Percentiles rank a stretch among this genome's conserved stretches.
Conservation (phyloP, 2,888 invertebrate species). For the Drosophila antonietae region DNA sequence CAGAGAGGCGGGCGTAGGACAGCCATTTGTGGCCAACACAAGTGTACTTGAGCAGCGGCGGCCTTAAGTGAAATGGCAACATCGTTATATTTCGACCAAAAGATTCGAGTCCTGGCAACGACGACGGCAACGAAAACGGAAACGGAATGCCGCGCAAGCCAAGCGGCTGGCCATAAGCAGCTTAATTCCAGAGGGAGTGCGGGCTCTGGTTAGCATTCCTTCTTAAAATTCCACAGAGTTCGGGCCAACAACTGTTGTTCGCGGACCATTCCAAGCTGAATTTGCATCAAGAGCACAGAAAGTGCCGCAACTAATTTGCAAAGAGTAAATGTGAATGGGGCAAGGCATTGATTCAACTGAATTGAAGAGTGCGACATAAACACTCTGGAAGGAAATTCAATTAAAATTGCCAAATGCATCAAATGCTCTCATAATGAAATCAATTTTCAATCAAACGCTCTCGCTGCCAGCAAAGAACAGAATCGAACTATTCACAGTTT, state of each 20-base stretch:
- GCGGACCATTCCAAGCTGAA: conserved; percentile 52
- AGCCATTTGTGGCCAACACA: conserved; percentile 76
- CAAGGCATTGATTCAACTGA: conserved; percentile 14
- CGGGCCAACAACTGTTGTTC: conserved; percentile 16
- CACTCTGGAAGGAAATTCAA: conserved; percentile 37
- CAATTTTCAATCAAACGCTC: conserved; percentile 82
- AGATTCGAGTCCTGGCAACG: conserved; percentile 31
- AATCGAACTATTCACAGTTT: conserved; percentile 4
- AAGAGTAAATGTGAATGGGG: conserved; percentile 5
- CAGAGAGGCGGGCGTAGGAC: conserved; percentile 12
- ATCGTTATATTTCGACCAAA: conserved; percentile 57
- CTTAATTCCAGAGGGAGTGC: conserved; percentile 55
- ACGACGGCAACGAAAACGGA: conserved; percentile 24
- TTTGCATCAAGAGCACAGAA: conserved; percentile 44
- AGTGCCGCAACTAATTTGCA: conserved; percentile 68
- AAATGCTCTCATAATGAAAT: conserved; percentile 79
- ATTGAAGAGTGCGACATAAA: background rate
- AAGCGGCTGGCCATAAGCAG: conserved; percentile 67
- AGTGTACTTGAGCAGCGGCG: conserved; percentile 79
- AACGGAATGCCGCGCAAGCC: conserved; percentile 48
- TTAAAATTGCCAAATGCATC: conserved; percentile 56
- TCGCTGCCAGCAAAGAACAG: conserved; percentile 14
- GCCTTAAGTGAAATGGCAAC: conserved; percentile 76
- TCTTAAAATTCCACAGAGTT: conserved; percentile 36
- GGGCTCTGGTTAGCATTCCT: conserved; percentile 15